These are phyloP conservation scores for Fulmarus glacialis DNA, from an alignment of 2,113 vertebrate genomes.

Conservation along the genomic window DNA sequence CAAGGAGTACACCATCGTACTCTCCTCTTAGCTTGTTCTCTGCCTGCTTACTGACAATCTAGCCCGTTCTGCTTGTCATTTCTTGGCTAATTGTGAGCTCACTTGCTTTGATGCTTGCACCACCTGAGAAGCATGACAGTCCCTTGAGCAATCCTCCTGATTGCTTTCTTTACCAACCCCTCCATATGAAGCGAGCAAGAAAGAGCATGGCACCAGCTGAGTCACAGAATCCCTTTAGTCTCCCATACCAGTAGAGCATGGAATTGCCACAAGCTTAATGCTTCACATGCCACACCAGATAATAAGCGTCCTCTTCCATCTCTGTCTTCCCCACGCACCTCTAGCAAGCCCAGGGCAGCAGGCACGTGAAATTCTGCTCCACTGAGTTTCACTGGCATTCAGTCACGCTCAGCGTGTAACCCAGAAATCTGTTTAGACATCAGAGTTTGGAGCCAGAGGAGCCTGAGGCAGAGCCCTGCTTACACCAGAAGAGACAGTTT, in stretches of 20 bases:
- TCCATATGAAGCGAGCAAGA: neutral
- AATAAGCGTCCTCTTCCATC: neutral
- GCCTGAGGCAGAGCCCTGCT: constrained; percentile 3
- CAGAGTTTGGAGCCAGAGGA: neutral
- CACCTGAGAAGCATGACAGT: neutral
- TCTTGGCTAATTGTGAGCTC: neutral
- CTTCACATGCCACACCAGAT: neutral
- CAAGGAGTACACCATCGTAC: neutral
- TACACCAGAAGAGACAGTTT: neutral
- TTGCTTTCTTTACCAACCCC: neutral
- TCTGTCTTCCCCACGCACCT: neutral
- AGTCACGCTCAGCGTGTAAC: neutral
- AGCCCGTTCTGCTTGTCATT: neutral
- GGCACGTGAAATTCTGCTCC: constrained; percentile 5
- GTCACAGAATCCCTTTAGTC: constrained; percentile 3
- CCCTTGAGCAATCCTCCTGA: neutral
- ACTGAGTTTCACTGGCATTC: neutral
- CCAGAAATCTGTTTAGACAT: constrained; percentile 21
- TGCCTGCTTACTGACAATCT: neutral
- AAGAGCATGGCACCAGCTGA: neutral
- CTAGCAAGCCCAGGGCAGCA: neutral
- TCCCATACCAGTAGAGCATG: neutral
- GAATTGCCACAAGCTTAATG: constrained; percentile 1
- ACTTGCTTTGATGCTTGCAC: neutral
- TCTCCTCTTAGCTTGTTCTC: neutral